phyloP scores from a whole-genome alignment of 2,797 vertebrate species.

The Pseudomugil gertrudae region DNA sequence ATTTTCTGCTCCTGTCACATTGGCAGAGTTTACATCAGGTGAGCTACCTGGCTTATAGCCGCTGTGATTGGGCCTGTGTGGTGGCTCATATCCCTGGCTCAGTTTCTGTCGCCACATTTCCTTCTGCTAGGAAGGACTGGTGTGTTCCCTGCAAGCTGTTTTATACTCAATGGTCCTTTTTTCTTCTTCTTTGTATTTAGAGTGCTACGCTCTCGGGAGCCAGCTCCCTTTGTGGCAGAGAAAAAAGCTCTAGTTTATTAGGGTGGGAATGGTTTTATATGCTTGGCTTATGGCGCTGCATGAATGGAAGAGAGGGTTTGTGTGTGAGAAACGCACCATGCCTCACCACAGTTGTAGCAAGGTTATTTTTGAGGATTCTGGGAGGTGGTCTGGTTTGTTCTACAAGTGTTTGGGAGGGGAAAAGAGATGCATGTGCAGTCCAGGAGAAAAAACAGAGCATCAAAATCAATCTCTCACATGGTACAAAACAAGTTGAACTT shows the following conservation, averaged over 20 bases:
- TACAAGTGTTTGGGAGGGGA: slow-evolving; percentile 30
- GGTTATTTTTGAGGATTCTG: slow-evolving; percentile 68
- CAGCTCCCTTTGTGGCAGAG: slow-evolving; percentile 73
- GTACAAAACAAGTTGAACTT: slow-evolving; percentile 41
- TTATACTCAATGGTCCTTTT: slow-evolving; percentile 61
- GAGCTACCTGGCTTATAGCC: slow-evolving; percentile 60
- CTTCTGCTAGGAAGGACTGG: slow-evolving; percentile 44
- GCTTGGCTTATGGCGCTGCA: slow-evolving; percentile 74
- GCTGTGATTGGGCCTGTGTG: slow-evolving; percentile 46
- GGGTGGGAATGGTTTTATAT: slow-evolving; percentile 77
- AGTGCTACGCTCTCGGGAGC: slow-evolving; percentile 61
- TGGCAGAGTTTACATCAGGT: slow-evolving; percentile 50
- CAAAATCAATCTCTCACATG: slow-evolving; percentile 42
- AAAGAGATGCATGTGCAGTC: slow-evolving; percentile 22
- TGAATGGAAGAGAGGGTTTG: slow-evolving; percentile 73
- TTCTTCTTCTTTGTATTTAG: slow-evolving; percentile 40
- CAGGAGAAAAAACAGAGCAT: slow-evolving; percentile 33
- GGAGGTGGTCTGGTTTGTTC: slow-evolving; percentile 70
- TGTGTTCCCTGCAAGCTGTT: slow-evolving; percentile 61
- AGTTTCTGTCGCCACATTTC: slow-evolving; percentile 56
- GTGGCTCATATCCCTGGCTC: slow-evolving; percentile 56
- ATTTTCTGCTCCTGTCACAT: slow-evolving; percentile 37
- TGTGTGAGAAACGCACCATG: slow-evolving; percentile 65
- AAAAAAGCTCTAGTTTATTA: slow-evolving; percentile 72
- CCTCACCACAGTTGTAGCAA: slow-evolving; percentile 61